Conservation (phyloP, 2,888 invertebrate species). For the Phalera bucephala region DNA sequence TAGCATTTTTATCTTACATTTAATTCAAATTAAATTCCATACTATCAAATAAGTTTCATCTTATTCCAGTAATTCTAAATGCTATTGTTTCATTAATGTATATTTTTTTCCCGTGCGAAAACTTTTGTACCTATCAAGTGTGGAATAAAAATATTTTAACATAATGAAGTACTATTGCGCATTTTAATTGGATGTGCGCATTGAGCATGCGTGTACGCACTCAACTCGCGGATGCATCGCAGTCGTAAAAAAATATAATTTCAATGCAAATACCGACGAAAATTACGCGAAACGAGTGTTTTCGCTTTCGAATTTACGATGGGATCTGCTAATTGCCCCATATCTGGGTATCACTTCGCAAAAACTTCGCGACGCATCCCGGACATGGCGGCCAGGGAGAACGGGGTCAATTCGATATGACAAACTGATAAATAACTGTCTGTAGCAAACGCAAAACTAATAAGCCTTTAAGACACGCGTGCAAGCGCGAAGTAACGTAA, state of each 20-base stretch:
- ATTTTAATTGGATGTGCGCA: conserved; percentile 67
- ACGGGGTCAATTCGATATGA: conserved; percentile 38
- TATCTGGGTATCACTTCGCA: conserved; percentile 53
- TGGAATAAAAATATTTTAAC: conserved; percentile 33
- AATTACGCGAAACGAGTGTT: conserved; percentile 59
- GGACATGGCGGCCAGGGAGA: conserved; percentile 8
- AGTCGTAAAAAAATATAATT: conserved; percentile 61
- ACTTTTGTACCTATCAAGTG: conserved; percentile 26
- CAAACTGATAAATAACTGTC: conserved; percentile 41
- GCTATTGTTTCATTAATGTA: conserved; percentile 10
- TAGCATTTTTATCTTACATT: no score
- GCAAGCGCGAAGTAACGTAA: not conserved
- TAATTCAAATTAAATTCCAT: no score
- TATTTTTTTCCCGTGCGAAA: conserved; percentile 31
- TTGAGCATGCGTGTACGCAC: conserved; percentile 71
- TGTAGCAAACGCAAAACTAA: conserved; percentile 24
- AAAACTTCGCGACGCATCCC: conserved; percentile 73
- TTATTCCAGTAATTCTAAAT: not conserved
- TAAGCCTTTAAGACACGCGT: conserved; percentile 6
- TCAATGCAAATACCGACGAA: conserved; percentile 69
- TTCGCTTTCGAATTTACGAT: conserved; percentile 64
- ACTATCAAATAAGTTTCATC: no score
- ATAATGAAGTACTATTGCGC: conserved; percentile 42
- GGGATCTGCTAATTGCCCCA: conserved; percentile 58
- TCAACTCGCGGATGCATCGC: conserved; percentile 37